Evolutionary conservation across 1,140 invertebrate species (phyloP), one percentile per base, ranked within the genome.

Genomic region (Glossosoma conforme): DNA sequence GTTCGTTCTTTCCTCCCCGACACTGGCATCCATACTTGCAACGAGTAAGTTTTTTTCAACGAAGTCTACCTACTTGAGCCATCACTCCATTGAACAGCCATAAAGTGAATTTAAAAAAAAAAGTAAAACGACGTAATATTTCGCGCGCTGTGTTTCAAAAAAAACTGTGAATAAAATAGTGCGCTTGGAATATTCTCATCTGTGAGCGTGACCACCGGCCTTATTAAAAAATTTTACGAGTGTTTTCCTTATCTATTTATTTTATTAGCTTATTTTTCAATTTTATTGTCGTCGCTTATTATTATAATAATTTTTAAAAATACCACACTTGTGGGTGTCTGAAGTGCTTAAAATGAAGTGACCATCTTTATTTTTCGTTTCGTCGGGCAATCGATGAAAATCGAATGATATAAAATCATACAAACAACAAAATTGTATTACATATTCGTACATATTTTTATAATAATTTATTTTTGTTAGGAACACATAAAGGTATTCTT

Each of bases 271-370:
- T 14, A 13, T 6, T 13, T 6, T 9, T 8, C 35, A 5, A 60
- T 18, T 61, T 60, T 67, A 61, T 63, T 63, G 61, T 69, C 19
- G 9, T n/a, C n/a, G n/a, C n/a, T n/a, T 9, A 8, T 9, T 30
- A 8, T 30, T 30, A 8, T 9, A 30, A 8, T 30, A 30, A n/a
- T n/a, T n/a, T n/a, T 74, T 74, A 74, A 74, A 74, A 74, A 74
- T 73, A 73, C 70, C 70, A 70, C 72, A 72, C 62, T 74, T 72
- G 66, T 69, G 68, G 65, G 67, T 69, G 69, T 46, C 43, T 68
- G 64, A 68, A 61, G 62, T 49, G 59, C 60, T 66, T 67, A 52
- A 65, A 72, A 73, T 72, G 71, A n/a, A 71, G 67, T 32, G 25
- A n/a, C 11, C 2, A 30, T 30, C 28, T 9, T n/a, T 9, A 30